Evolutionary conservation across 2,888 invertebrate species (phyloP).

Genomic region (Poecilobothrus nobilitatus): DNA sequence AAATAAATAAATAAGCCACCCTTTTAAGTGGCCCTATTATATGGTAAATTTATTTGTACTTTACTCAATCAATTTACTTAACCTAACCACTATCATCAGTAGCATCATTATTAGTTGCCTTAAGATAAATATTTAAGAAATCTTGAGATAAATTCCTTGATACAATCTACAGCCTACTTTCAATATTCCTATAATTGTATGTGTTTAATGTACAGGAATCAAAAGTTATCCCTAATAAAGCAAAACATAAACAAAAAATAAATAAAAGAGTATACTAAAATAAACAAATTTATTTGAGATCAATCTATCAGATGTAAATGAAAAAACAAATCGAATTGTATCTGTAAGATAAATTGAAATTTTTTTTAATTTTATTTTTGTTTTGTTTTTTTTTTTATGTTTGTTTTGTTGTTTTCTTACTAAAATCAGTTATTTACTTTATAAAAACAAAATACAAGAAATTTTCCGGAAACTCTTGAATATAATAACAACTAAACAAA

Average conservation of each 20-base stretch:
- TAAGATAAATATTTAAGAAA: no score
- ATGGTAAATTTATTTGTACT: no score
- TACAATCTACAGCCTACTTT: no score
- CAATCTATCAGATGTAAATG: background rate
- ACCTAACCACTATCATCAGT: no score
- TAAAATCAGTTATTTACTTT: background rate
- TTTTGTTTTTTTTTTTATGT: no score
- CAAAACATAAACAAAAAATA: background rate
- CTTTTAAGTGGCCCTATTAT: no score
- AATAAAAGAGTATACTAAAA: background rate
- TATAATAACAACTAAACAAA: background rate
- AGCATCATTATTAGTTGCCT: no score
- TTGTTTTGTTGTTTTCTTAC: no score
- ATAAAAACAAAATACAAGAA: no score
- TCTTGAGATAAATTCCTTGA: no score
- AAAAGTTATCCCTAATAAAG: background rate
- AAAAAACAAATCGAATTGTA: background rate
- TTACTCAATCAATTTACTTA: no score
- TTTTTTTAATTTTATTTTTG: background rate
- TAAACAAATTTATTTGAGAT: constrained; percentile 6
- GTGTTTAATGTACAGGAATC: background rate
- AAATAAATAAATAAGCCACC: no score
- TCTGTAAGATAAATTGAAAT: background rate
- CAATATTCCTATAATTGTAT: background rate
- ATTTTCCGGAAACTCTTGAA: background rate